A percentile compares a stretch with the other conserved stretches of the same genome.
Conservation (phyloP, 2,113 vertebrate genomes). For the Gnathonemus echidnorhynchus region DNA sequence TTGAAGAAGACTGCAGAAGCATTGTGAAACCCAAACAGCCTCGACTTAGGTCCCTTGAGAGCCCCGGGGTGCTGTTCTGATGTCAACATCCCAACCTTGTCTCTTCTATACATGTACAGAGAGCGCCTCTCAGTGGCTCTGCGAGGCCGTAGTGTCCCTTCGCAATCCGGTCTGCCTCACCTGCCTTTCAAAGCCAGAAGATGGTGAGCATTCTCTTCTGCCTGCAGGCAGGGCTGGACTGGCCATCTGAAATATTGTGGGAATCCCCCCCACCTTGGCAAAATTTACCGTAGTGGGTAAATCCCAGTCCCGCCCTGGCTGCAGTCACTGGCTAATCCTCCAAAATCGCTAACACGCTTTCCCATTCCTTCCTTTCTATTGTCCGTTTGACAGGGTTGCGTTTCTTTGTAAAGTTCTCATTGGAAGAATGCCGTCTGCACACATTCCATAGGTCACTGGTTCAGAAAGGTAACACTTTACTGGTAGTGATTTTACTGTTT, state of each 20-base stretch:
- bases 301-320: background rate
- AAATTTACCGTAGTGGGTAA: background rate
- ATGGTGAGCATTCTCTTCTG: background rate
- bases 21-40: background rate
- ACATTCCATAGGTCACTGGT: background rate
- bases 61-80: background rate
- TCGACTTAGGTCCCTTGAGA: background rate
- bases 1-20: background rate
- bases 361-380: background rate
- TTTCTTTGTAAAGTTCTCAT: background rate
- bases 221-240: background rate
- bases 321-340: background rate
- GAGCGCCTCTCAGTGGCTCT: slow-evolving; percentile 20
- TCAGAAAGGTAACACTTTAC: background rate
- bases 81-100: background rate
- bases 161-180: background rate
- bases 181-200: background rate
- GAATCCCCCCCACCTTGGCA: background rate
- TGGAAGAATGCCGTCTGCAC: background rate
- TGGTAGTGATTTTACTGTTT: background rate
- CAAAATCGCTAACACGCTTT: background rate
- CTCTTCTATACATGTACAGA: background rate
- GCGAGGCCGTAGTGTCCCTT: background rate
- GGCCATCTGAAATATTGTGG: background rate
- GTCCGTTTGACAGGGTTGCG: background rate